phyloP scores from a whole-genome alignment of 2,113 vertebrate genomes.

The Phalacrocorax pelagicus region DNA sequence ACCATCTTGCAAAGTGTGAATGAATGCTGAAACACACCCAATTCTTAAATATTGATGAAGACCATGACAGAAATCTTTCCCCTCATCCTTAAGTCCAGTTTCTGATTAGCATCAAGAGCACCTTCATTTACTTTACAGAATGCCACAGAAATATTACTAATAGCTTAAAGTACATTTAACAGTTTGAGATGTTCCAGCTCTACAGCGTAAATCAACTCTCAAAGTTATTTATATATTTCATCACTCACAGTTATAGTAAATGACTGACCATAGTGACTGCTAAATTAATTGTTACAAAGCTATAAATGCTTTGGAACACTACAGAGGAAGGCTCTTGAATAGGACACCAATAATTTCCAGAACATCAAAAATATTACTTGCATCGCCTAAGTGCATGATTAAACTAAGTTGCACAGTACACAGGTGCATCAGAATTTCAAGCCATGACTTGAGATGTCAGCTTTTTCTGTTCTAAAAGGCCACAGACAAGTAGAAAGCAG shows the following conservation, averaged over 20 bases:
- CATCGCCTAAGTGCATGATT: not conserved
- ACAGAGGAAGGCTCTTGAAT: not conserved
- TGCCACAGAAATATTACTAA: not conserved
- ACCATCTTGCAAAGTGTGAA: not conserved
- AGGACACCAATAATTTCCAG: not conserved
- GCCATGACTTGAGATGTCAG: not conserved
- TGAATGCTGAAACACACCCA: not conserved
- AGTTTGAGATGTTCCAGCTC: not conserved
- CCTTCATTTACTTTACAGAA: not conserved
- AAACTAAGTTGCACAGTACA: not conserved
- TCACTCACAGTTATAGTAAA: not conserved
- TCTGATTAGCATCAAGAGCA: not conserved
- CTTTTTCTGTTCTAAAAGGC: not conserved
- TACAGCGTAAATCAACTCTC: not conserved
- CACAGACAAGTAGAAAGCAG: not conserved
- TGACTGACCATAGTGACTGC: not conserved
- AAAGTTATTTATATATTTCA: not conserved
- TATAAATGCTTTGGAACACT: not conserved
- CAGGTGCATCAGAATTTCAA: not conserved
- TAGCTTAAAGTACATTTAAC: not conserved
- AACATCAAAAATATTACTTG: not conserved
- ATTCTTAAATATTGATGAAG: not conserved
- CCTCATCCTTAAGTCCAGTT: not conserved
- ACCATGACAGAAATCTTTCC: not conserved
- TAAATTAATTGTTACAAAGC: not conserved